Evolutionary conservation across 1,140 invertebrate genomes (phyloP), one percentile per base, ranked within the genome.

Genomic region (Pogonus chalceus): DNA sequence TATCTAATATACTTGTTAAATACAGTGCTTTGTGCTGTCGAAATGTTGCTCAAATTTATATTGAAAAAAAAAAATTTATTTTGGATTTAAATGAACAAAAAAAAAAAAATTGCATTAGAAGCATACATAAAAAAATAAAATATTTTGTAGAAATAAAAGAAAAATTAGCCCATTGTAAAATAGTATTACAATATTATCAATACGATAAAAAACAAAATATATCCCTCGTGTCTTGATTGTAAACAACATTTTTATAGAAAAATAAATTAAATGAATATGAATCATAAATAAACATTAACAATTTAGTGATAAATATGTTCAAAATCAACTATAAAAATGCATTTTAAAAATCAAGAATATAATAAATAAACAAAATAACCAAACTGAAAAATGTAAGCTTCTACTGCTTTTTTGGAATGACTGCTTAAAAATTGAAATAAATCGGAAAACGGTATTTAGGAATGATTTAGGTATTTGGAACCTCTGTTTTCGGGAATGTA

Each of bases 91-190:
- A 43, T 43, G 18, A 43, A 43, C 18, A 43, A 43, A 43, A 10
- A 43, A 43, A 7, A 43, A 43, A 43, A 43, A 12, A 43, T 12
- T 12, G 37, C 37, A 43, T 18, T 43, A 43, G 37, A 43, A 43
- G 37, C 37, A 16, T 43, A 43, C 37, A 43, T 43, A 43, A 4
- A 10, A 43, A 12, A 43, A 43, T 12, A 43, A 43, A 43, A 43
- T 43, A 7, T 31, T 31, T 7, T 31, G 4, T 16, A 12, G 37
- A 43, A 43, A 43, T 43, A 10, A 43, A 43, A 43, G n/a, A n/a
- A n/a, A n/a, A n/a, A n/a, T n/a, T n/a, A n/a, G n/a, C n/a, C n/a
- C n/a, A n/a, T n/a, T n/a, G n/a, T n/a, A n/a, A n/a, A n/a, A n/a
- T n/a, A n/a, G n/a, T n/a, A n/a, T n/a, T n/a, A n/a, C n/a, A n/a